Evolutionary conservation across 2,797 vertebrate species (phyloP).

Genomic region (Chelon auratus): DNA sequence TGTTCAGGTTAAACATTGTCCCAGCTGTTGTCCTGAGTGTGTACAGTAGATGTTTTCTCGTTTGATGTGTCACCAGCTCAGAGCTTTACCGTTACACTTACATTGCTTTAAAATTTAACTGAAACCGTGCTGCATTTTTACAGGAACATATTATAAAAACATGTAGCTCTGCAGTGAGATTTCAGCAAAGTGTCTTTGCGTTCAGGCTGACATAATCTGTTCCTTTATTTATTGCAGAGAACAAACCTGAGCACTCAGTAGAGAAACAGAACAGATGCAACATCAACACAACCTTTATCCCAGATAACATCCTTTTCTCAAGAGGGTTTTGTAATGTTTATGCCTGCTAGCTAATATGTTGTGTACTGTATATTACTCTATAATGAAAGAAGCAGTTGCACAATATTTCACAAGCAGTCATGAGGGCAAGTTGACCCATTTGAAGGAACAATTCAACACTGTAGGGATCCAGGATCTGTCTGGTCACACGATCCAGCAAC

Average conservation of each 20-base stretch:
- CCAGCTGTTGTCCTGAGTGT: not conserved
- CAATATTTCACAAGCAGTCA: not conserved
- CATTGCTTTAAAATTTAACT: not conserved
- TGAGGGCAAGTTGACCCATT: not conserved
- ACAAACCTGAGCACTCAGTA: constrained; percentile 1
- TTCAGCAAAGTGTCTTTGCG: too few relatives aligned
- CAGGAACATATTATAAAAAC: not conserved
- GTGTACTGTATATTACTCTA: not conserved
- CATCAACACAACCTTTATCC: constrained; percentile 33
- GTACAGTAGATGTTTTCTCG: not conserved
- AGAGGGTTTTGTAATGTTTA: not conserved
- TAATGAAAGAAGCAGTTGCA: not conserved
- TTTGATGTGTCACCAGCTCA: constrained; percentile 2
- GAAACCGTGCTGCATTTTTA: not conserved
- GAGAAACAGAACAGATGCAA: constrained; percentile 7
- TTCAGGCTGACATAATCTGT: not conserved
- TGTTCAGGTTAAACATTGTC: constrained; percentile 22
- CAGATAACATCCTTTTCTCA: not conserved
- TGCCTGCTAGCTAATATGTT: not conserved
- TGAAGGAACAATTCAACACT: not conserved
- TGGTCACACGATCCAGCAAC: not conserved
- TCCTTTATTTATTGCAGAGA: not conserved
- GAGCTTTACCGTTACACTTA: constrained; percentile 2
- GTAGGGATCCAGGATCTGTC: not conserved
- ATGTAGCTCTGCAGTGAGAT: not conserved